Evolutionary conservation across 2,797 vertebrate genomes (phyloP), one percentile per base, ranked within the genome.

Genomic region (Cirrhinus mrigala): DNA sequence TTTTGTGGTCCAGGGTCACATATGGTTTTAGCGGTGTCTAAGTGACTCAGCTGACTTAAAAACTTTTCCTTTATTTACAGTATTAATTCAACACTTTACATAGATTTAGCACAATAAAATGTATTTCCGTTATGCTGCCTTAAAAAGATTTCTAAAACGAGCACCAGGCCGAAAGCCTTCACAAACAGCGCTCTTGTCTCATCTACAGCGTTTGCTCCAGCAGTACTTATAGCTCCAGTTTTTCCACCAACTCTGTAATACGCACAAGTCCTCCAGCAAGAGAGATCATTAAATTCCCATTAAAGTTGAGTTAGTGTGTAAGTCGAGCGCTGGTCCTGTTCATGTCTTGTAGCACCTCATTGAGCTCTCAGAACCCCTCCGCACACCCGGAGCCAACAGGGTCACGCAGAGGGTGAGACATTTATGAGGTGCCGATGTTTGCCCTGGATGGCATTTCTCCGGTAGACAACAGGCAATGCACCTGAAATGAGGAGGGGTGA

Each of bases 401-500:
- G 93, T 94, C 93, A 90, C 91, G 85, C 90, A 87, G 92, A 92
- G 91, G 93, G 92, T 71, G 91, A 94, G 94, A 94, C 92, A 90
- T 95, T 95, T 95, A 95, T 93, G 93, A 94, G 93, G 93, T 95
- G 94, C 90, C 92, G 92, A 93, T 93, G 93, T 94, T 94, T 94
- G 92, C 90, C 91, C 92, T 91, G 91, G 91, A 92, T 94, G 91
- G 91, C 93, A 92, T 93, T 92, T 91, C 89, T 92, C 85, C 85
- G 91, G 90, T 92, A 93, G 92, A 94, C 91, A 90, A 89, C 87
- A 90, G 90, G 90, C 90, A 91, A 92, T 82, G 73, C 86, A 79
- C 92, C 91, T 90, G 89, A 91, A 90, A 82, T 92, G 92, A 91
- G 91, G 88, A 79, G 89, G 91, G 89, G 87, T 84, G 87, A 90